Evolutionary conservation across 2,888 invertebrate species (phyloP).

Genomic region (Venustoraphidia nigricollis): DNA sequence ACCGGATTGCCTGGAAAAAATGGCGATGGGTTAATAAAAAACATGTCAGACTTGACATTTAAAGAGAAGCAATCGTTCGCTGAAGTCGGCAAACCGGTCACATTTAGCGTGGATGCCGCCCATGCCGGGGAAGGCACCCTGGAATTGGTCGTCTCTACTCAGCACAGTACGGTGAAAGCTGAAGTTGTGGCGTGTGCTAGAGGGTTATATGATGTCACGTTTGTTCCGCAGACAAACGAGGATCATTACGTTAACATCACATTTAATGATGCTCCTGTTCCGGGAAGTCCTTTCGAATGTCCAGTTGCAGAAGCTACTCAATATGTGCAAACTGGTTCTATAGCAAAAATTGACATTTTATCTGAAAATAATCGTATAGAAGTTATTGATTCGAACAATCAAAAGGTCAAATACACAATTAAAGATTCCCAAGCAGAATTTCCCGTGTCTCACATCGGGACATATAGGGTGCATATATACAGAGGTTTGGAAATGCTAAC

Average conservation of each 20-base stretch:
- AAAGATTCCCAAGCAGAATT: constrained; percentile 27
- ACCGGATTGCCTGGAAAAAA: constrained; percentile 37
- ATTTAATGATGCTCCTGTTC: constrained; percentile 83
- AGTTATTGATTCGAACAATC: constrained; percentile 48
- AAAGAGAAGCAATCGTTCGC: constrained; percentile 29
- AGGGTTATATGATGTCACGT: constrained; percentile 84
- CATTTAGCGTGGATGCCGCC: constrained; percentile 87
- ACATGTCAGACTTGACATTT: constrained; percentile 23
- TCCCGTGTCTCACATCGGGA: constrained; percentile 33
- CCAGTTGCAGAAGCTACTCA: constrained; percentile 48
- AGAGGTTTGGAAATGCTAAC: constrained; percentile 20
- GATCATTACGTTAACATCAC: constrained; percentile 87
- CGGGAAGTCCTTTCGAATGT: constrained; percentile 83
- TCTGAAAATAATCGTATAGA: constrained; percentile 47
- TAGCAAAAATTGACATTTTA: constrained; percentile 44
- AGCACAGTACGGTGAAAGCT: constrained; percentile 78
- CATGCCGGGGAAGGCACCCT: constrained; percentile 89
- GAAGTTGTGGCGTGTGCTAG: constrained; percentile 80
- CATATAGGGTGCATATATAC: constrained; percentile 5
- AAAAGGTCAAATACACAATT: constrained; percentile 26
- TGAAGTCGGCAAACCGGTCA: constrained; percentile 72
- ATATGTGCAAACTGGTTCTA: constrained; percentile 50
- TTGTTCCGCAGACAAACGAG: constrained; percentile 77
- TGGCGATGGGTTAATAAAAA: constrained; percentile 18
- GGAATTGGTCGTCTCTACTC: constrained; percentile 81